Evolutionary conservation across 2,888 invertebrate genomes (phyloP).

Genomic region (Palloptera scutellata): DNA sequence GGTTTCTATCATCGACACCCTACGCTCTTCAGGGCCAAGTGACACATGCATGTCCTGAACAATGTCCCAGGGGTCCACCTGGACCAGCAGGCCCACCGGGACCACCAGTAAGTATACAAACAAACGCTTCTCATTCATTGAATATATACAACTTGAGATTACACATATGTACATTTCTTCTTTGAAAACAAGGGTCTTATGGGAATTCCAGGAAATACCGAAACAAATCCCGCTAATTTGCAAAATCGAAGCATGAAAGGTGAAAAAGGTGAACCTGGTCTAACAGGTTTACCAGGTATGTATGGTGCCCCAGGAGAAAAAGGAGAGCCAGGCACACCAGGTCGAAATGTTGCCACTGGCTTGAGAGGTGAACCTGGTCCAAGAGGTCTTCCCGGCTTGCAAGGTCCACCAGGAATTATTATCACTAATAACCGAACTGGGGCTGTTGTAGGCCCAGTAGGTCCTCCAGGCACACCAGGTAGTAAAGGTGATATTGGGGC

Average conservation of each 20-base stretch:
- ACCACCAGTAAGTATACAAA: constrained; percentile 8
- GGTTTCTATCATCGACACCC: constrained; percentile 21
- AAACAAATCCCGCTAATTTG: neutral
- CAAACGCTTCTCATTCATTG: neutral
- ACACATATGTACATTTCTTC: neutral
- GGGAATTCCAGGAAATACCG: neutral
- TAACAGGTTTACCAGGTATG: constrained; percentile 63
- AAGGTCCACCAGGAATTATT: constrained; percentile 28
- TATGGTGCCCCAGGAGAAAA: constrained; percentile 54
- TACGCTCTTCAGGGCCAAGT: constrained; percentile 31
- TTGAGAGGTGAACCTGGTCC: constrained; percentile 27
- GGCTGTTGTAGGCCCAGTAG: constrained; percentile 67
- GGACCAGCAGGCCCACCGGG: constrained; percentile 67
- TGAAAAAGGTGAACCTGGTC: constrained; percentile 47
- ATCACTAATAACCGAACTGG: neutral
- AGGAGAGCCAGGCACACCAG: constrained; percentile 63
- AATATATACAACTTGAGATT: neutral
- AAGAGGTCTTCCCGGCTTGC: constrained; percentile 28
- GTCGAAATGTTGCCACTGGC: constrained; percentile 20
- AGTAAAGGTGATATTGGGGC: constrained; percentile 26
- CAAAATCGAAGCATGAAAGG: constrained; percentile 35
- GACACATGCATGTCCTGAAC: constrained; percentile 44
- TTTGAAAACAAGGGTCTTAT: constrained; percentile 12
- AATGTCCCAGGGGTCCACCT: constrained; percentile 67
- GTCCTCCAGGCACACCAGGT: constrained; percentile 65